Evolutionary conservation across 2,797 vertebrate genomes (phyloP), one percentile per base, ranked within the genome.

Genomic region (Chromis chromis): DNA sequence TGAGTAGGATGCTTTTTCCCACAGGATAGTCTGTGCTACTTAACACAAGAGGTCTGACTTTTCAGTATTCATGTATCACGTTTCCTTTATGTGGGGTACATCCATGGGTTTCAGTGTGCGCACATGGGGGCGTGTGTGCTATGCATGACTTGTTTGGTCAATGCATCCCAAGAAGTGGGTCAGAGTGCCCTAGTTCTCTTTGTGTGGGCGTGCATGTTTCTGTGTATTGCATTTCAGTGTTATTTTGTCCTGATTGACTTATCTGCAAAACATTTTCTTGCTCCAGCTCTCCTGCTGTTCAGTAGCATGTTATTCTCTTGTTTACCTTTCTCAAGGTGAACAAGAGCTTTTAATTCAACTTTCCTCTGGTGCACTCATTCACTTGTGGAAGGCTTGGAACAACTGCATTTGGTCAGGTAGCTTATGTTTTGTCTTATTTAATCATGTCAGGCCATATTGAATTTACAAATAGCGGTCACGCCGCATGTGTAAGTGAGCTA

Each of bases 111-210:
- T 86, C 33, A 75, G 69, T 14, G 57, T 21, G 64, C 19, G 22
- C 71, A 73, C 75, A 73, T 21, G 57, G 68, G 86, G 70, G 82
- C 36, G 79, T 80, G 82, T 73, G 66, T 57, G 70, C 83, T 83
- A 71, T 86, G 87, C 83, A 88, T 90, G 87, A 83, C 82, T 91
- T 82, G 88, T 93, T 92, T 92, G 90, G 91, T 92, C 91, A 90
- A 78, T 93, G 92, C 89, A 89, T 90, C 89, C 86, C 89, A 87
- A 86, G 87, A 94, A 94, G 89, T 94, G 89, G 94, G 93, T 95
- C 93, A 93, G 83, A 85, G 90, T 83, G 93, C 91, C 94, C 94
- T 90, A 92, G 92, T 92, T 94, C 80, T 88, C 83, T 76, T 80
- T 86, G 86, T 91, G 85, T 90, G 78, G 83, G 80, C 62, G 84